Evolutionary conservation across 2,113 vertebrate species (phyloP), one percentile per base, ranked within the genome.

Genomic region (Scatophagus argus): DNA sequence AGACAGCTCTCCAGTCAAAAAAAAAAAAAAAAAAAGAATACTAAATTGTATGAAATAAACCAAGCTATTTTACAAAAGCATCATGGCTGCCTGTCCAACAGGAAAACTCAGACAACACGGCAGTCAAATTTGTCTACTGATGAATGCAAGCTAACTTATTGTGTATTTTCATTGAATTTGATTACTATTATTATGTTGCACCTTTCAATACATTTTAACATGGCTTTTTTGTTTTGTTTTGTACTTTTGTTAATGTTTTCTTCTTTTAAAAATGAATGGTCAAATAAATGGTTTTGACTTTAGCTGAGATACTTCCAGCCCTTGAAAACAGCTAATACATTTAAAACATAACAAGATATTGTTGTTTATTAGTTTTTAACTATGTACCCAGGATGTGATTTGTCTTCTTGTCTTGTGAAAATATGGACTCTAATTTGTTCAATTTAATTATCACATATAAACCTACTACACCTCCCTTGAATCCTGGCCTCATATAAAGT

Each of bases 401-500:
- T 74, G 44, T 69, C 19, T 54, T 49, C n/a, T 32, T 38, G 27
- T 74, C 49, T 70, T 14, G 19, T 54, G 23, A 62, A 88, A 83
- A 82, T 80, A 74, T 85, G 63, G 64, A 49, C 61, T 46, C 54
- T 56, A 44, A 84, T 91, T 88, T 82, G 58, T 81, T 71, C 54
- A 43, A 67, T 89, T 87, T 87, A 90, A 89, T 89, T 76, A 89
- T 83, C 72, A 47, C 56, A 84, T 52, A 73, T 76, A 87, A 87
- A 79, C 58, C 79, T 38, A 83, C 68, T 68, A 58, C 80, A 66
- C 51, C 65, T 69, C 75, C 79, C 74, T 79, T 86, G 76, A 91
- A 85, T 87, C 86, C 70, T 73, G 77, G 67, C 78, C 80, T 83
- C 79, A 77, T 79, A 88, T 85, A 82, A 91, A 91, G 84, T 88